Percentiles rank a stretch among this genome's conserved stretches.
phyloP scores from a whole-genome alignment of 2,888 invertebrate species.

The Cantharis rufa region DNA sequence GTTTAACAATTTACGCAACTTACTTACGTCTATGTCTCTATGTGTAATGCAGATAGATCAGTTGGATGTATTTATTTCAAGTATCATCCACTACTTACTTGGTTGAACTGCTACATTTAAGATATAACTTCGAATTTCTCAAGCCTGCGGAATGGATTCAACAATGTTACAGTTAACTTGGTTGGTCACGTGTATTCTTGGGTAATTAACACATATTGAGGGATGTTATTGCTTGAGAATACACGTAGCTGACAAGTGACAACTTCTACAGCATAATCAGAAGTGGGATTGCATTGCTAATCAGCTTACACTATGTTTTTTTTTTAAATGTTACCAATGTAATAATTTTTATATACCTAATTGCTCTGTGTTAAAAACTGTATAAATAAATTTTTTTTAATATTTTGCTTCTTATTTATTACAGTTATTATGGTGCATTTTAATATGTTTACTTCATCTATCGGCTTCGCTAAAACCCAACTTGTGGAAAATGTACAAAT shows the following conservation, averaged over 20 bases:
- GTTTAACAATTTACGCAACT: slow-evolving; percentile 1
- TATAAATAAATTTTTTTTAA: neutral
- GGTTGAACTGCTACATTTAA: neutral
- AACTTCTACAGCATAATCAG: slow-evolving; percentile 36
- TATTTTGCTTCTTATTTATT: neutral
- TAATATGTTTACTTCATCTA: too few relatives aligned
- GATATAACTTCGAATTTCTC: neutral
- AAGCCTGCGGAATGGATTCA: neutral
- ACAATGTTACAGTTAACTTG: slow-evolving; percentile 60
- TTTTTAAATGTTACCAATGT: neutral
- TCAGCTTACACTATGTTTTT: neutral
- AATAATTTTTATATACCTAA: neutral
- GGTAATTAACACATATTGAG: slow-evolving; percentile 94
- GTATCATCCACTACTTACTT: neutral
- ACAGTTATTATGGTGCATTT: neutral
- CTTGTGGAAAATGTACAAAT: too few relatives aligned
- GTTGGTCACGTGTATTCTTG: slow-evolving; percentile 98
- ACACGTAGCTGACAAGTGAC: slow-evolving; percentile 94
- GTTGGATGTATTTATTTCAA: neutral
- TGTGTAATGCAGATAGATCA: neutral
- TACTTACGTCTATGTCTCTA: neutral
- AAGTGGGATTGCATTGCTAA: neutral
- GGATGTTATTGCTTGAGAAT: slow-evolving; percentile 99
- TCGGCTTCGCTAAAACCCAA: too few relatives aligned
- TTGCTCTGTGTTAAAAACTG: neutral